phyloP scores from a whole-genome alignment of 1,140 invertebrate genomes.

The Hyles euphorbiae region DNA sequence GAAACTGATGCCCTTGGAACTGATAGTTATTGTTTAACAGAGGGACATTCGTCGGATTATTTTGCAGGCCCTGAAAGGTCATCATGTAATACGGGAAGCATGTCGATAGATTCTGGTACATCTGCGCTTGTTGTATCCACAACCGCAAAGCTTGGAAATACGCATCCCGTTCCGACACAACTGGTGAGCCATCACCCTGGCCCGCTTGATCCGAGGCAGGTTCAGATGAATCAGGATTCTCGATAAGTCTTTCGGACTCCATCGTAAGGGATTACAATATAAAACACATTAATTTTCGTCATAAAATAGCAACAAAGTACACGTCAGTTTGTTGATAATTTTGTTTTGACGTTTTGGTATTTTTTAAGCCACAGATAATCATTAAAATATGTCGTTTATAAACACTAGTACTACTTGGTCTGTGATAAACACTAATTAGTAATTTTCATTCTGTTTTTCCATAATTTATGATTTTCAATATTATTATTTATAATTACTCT shows the following conservation, averaged over 20 bases:
- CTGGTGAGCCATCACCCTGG: constrained; percentile 32
- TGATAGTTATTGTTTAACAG: constrained; percentile 71
- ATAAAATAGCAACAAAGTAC: constrained; percentile 31
- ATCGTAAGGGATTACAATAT: constrained; percentile 31
- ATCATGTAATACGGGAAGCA: constrained; percentile 78
- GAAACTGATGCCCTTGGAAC: constrained; percentile 55
- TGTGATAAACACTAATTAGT: too few species aligned
- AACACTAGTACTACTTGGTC: too few species aligned
- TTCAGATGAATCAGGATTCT: constrained; percentile 18
- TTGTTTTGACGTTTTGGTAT: constrained; percentile 13
- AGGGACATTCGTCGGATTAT: constrained; percentile 52
- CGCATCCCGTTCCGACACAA: constrained; percentile 68
- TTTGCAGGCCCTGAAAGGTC: constrained; percentile 73
- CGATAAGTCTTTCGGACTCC: constrained; percentile 35
- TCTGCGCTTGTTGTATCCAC: constrained; percentile 77
- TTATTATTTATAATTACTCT: too few species aligned
- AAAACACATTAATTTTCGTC: constrained; percentile 20
- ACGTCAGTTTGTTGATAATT: constrained; percentile 53
- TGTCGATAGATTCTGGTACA: constrained; percentile 73
- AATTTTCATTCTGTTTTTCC: too few species aligned
- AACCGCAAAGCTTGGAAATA: constrained; percentile 73
- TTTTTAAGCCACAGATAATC: too few species aligned
- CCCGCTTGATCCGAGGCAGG: constrained; percentile 14
- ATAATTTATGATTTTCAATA: too few species aligned
- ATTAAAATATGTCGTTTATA: too few species aligned